A percentile compares a stretch with the other conserved stretches of the same genome.
phyloP scores from a whole-genome alignment of 2,797 vertebrate genomes.

The Pitangus sulphuratus region DNA sequence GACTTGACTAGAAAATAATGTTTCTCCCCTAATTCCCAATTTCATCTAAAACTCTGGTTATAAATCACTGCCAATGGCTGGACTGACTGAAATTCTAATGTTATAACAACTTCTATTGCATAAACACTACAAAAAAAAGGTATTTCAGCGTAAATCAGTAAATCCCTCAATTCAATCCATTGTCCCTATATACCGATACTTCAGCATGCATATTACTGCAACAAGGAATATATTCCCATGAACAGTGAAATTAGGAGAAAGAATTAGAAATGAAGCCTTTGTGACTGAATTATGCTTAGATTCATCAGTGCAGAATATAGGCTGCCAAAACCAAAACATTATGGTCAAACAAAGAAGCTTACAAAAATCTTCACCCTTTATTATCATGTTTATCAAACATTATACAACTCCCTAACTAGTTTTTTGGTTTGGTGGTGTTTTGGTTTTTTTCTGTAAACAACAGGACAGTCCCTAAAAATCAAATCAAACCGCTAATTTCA shows the following conservation, averaged over 20 bases:
- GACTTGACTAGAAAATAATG: constrained; percentile 49
- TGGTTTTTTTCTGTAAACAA: neutral
- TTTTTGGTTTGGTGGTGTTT: too few relatives aligned
- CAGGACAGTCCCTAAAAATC: neutral
- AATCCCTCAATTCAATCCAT: constrained; percentile 31
- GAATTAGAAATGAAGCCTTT: neutral
- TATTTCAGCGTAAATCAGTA: constrained; percentile 35
- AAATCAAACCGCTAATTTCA: neutral
- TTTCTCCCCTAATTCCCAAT: constrained; percentile 52
- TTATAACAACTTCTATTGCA: constrained; percentile 13
- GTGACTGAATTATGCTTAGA: neutral
- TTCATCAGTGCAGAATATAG: neutral
- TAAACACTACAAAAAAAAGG: neutral
- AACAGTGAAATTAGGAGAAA: constrained; percentile 11
- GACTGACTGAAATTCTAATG: constrained; percentile 63
- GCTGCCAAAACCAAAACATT: neutral
- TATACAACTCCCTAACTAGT: neutral
- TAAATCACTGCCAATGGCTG: constrained; percentile 58
- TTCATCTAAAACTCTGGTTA: constrained; percentile 58
- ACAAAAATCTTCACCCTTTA: neutral
- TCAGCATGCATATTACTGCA: neutral
- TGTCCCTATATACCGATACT: constrained; percentile 10
- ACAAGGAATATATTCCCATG: neutral
- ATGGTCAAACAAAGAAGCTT: neutral
- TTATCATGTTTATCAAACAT: neutral